Evolutionary conservation across 2,888 invertebrate genomes (phyloP).

Genomic region (Nipponacmea schrenckii): DNA sequence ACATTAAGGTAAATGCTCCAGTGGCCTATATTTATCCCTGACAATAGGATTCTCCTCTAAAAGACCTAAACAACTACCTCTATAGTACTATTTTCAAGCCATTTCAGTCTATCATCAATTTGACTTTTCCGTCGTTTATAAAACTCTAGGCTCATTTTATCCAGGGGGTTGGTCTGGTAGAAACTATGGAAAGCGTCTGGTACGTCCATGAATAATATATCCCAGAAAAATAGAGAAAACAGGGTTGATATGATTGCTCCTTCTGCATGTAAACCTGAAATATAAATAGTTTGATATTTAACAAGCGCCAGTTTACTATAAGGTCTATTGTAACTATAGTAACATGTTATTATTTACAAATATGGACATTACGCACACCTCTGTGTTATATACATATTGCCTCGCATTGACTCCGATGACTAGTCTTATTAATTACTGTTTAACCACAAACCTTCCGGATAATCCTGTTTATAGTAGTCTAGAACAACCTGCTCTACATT

Average conservation of each 20-base stretch:
- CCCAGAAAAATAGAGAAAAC: conserved; percentile 81
- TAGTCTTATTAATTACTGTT: too few relatives aligned
- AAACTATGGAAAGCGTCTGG: conserved; percentile 76
- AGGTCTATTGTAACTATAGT: neutral
- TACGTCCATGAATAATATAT: conserved; percentile 76
- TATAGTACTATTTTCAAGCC: conserved; percentile 46
- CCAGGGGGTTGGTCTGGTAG: conserved; percentile 79
- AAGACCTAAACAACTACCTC: conserved; percentile 39
- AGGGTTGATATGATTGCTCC: conserved; percentile 75
- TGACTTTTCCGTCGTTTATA: conserved; percentile 74
- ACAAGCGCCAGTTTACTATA: neutral
- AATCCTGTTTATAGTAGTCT: conserved; percentile 72
- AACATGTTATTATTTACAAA: too few relatives aligned
- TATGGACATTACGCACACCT: too few relatives aligned
- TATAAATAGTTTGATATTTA: neutral
- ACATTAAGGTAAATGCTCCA: too few relatives aligned
- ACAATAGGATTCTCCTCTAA: too few relatives aligned
- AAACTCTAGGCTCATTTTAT: conserved; percentile 76
- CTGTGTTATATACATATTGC: too few relatives aligned
- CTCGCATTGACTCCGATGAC: too few relatives aligned
- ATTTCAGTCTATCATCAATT: conserved; percentile 73
- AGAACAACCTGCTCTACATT: conserved; percentile 74
- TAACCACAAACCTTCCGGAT: conserved; percentile 66
- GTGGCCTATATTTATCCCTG: too few relatives aligned
- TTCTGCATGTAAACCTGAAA: conserved; percentile 79